phyloP scores from a whole-genome alignment of 2,888 invertebrate species.

The Holacanthella duospinosa region DNA sequence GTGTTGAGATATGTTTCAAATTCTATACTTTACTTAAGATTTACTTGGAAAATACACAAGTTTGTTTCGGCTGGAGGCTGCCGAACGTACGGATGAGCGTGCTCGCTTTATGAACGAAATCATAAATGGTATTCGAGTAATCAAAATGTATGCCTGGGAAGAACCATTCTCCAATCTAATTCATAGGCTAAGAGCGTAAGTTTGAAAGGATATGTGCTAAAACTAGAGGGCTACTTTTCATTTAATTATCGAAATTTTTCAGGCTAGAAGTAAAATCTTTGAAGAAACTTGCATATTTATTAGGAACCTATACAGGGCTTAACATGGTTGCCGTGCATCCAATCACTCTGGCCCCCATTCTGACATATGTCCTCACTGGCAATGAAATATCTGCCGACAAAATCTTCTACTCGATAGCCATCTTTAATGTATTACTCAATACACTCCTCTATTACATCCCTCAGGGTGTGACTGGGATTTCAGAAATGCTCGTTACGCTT shows the following conservation, averaged over 20 bases:
- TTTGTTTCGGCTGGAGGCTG: constrained; percentile 52
- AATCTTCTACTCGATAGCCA: constrained; percentile 42
- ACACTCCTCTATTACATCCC: constrained; percentile 21
- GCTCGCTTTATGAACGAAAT: constrained; percentile 51
- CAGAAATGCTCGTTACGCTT: constrained; percentile 55
- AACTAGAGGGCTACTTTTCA: not conserved
- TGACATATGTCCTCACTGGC: constrained; percentile 25
- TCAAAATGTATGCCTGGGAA: constrained; percentile 58
- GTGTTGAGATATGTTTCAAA: no score
- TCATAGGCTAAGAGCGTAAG: constrained; percentile 21
- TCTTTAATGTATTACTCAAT: constrained; percentile 16
- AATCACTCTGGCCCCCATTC: constrained; percentile 31
- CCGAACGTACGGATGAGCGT: constrained; percentile 42
- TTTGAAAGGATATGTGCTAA: not conserved
- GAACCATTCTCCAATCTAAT: constrained; percentile 48
- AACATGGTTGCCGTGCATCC: constrained; percentile 54
- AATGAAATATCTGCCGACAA: constrained; percentile 51
- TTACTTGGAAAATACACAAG: constrained; percentile 44
- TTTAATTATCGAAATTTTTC: constrained; percentile 14
- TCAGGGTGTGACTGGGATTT: constrained; percentile 2
- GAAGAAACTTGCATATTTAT: constrained; percentile 52
- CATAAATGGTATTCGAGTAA: constrained; percentile 50
- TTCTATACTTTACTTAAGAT: constrained; percentile 34
- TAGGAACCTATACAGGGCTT: constrained; percentile 54
- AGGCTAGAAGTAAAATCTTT: constrained; percentile 60